These are phyloP conservation scores for Spisula solida DNA, from an alignment of 2,888 invertebrate species.

Conservation along the genomic window DNA sequence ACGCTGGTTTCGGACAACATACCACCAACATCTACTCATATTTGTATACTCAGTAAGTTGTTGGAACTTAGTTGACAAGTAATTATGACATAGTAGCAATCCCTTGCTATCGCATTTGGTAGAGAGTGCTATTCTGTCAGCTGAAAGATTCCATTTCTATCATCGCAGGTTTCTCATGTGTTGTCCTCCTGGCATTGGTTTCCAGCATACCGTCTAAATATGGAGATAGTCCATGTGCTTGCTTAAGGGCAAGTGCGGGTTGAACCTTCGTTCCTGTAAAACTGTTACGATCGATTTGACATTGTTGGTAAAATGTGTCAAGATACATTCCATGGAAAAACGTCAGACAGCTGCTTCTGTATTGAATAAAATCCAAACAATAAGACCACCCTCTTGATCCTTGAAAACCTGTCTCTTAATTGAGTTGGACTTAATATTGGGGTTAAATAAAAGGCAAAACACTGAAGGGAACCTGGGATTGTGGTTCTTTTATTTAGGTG, in stretches of 20 bases:
- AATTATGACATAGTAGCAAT: background rate
- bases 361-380: background rate
- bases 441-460: no score
- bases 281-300: background rate
- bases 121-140: no score
- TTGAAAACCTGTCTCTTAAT: background rate
- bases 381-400: no score
- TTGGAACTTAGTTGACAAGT: background rate
- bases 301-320: no score
- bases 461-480: no score
- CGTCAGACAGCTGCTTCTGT: no score
- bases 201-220: background rate
- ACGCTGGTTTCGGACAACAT: constrained; percentile 66
- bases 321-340: no score
- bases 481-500: no score
- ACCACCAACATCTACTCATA: constrained; percentile 66
- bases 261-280: background rate
- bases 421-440: no score
- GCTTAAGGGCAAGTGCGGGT: background rate
- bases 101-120: no score
- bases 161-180: background rate
- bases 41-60: constrained; percentile 68
- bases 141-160: background rate
- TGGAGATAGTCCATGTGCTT: background rate
- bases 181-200: background rate